Evolutionary conservation across 2,797 vertebrate genomes (phyloP).

Genomic region (Bovichtus diacanthus): DNA sequence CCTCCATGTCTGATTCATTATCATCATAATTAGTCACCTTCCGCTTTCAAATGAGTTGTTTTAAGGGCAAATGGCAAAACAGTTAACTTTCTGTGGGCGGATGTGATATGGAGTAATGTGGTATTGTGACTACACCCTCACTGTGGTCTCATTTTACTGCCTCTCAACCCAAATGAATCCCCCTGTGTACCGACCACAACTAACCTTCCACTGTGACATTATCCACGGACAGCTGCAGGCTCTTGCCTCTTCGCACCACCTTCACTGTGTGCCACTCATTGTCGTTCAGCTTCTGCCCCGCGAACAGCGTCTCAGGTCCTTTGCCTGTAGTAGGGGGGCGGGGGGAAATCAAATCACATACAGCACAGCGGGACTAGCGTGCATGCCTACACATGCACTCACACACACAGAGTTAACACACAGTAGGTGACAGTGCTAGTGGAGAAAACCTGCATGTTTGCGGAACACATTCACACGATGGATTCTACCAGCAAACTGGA

Average conservation of each 20-base stretch:
- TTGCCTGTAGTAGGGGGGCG: slow-evolving; percentile 86
- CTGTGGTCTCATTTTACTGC: neutral
- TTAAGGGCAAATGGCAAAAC: slow-evolving; percentile 12
- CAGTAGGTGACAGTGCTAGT: slow-evolving; percentile 42
- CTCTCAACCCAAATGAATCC: neutral
- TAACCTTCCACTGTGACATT: slow-evolving; percentile 95
- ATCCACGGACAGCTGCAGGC: slow-evolving; percentile 94
- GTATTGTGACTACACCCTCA: neutral
- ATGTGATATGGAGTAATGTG: neutral
- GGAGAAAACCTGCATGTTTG: slow-evolving; percentile 75
- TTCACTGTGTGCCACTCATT: slow-evolving; percentile 96
- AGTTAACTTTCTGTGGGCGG: slow-evolving; percentile 7
- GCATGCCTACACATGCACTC: slow-evolving; percentile 22
- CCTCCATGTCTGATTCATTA: neutral
- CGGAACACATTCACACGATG: slow-evolving; percentile 24
- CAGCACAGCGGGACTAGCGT: slow-evolving; percentile 42
- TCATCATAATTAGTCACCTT: slow-evolving; percentile 23
- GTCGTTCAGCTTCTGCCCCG: slow-evolving; percentile 94
- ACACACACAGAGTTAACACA: slow-evolving; percentile 31
- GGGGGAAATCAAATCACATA: slow-evolving; percentile 68
- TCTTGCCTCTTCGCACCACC: slow-evolving; percentile 91
- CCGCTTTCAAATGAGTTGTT: neutral
- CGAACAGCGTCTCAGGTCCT: slow-evolving; percentile 92
- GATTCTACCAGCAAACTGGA: neutral
- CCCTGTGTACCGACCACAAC: slow-evolving; percentile 1